These are phyloP conservation scores for Phalacrocorax aristotelis DNA, from an alignment of 2,113 vertebrate species.

Conservation along the genomic window DNA sequence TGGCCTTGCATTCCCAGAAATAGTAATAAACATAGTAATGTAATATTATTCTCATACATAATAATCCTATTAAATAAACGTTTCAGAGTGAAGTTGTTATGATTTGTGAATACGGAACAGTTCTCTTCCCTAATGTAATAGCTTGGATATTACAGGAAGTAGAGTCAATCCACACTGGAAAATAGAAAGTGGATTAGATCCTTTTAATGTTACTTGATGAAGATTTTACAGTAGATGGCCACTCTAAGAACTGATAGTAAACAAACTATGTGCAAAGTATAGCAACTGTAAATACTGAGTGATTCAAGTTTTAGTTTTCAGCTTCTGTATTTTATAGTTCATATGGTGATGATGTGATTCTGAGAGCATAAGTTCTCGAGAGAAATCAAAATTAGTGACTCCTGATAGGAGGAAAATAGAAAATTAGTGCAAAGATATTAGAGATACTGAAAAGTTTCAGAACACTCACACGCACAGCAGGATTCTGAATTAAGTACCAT, in stretches of 20 bases:
- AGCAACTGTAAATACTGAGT: background rate
- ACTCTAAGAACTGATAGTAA: background rate
- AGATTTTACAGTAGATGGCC: background rate
- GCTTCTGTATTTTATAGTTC: background rate
- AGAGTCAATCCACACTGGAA: background rate
- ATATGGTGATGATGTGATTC: background rate
- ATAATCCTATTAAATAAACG: slow-evolving; percentile 35
- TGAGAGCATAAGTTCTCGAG: background rate
- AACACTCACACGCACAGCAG: background rate
- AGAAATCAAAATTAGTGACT: background rate
- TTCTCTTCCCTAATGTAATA: background rate
- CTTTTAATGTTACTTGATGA: background rate
- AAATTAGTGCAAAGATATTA: background rate
- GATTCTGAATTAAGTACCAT: background rate
- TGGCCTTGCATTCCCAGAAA: background rate
- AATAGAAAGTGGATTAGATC: background rate
- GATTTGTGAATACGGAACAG: background rate
- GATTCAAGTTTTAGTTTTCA: background rate
- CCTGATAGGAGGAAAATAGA: background rate
- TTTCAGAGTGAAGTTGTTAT: slow-evolving; percentile 13
- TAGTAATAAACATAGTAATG: background rate
- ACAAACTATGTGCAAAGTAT: background rate
- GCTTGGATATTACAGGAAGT: background rate
- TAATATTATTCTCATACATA: slow-evolving; percentile 2
- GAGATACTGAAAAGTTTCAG: background rate